Conservation (phyloP, 1,140 invertebrate genomes). For the Acyrthosiphon pisum region DNA sequence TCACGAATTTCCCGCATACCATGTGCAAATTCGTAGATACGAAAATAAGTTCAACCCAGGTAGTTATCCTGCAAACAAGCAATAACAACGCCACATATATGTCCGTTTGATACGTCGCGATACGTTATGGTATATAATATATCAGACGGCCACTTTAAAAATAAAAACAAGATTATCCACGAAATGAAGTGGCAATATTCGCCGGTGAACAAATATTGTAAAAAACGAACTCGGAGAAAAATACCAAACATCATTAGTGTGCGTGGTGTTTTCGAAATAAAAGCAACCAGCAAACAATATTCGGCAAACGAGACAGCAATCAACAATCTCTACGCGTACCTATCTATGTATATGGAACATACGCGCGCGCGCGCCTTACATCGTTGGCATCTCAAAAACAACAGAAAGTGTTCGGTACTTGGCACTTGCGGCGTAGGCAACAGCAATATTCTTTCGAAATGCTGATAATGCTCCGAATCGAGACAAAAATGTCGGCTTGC, state of each 20-base stretch:
- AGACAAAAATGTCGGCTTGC: neutral
- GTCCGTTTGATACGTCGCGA: neutral
- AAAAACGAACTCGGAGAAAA: neutral
- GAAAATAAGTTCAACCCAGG: neutral
- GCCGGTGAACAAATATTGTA: neutral
- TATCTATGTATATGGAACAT: neutral
- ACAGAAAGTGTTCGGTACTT: neutral
- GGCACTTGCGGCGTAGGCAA: neutral
- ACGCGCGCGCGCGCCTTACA: neutral
- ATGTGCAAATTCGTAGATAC: neutral
- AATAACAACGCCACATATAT: neutral
- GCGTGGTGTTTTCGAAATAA: neutral
- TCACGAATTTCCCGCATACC: neutral
- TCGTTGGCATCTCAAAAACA: neutral
- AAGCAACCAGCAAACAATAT: neutral
- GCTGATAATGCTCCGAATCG: neutral
- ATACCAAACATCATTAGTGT: neutral
- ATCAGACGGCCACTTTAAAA: neutral
- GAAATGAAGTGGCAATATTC: neutral
- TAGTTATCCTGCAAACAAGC: neutral
- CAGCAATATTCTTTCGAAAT: neutral
- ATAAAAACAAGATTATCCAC: neutral
- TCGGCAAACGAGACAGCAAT: neutral
- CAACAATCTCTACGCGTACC: neutral
- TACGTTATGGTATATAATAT: neutral